Conservation (phyloP, 2,113 vertebrate species). For the Lontra canadensis region DNA sequence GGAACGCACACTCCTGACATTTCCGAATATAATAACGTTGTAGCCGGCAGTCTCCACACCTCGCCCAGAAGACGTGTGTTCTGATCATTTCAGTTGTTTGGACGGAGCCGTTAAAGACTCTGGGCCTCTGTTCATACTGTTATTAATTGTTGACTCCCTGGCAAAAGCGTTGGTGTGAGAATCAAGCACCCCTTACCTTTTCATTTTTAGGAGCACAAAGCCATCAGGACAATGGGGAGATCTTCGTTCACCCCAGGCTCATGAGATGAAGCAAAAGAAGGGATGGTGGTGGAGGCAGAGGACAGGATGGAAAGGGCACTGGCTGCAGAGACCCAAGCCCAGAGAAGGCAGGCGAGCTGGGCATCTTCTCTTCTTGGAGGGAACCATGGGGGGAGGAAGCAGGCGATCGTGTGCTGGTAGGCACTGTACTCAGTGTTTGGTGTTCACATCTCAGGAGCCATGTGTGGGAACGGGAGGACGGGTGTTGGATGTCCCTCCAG, state of each 20-base stretch:
- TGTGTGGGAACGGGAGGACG: rapidly evolving
- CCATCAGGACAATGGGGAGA: background rate
- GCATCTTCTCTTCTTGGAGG: background rate
- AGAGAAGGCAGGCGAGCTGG: rapidly evolving
- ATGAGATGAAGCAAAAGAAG: background rate
- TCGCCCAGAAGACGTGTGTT: background rate
- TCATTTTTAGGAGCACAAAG: background rate
- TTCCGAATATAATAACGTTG: background rate
- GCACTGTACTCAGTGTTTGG: no score
- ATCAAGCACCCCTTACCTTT: background rate
- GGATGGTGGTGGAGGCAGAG: background rate
- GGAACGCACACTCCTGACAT: background rate
- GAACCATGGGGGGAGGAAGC: background rate
- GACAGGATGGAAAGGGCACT: background rate
- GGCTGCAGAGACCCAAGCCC: background rate
- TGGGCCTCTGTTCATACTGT: background rate
- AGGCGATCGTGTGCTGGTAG: rapidly evolving
- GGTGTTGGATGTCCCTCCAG: background rate
- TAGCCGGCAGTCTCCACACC: background rate
- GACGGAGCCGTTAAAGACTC: background rate
- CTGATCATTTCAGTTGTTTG: background rate
- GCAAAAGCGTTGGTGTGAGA: background rate
- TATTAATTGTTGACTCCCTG: background rate
- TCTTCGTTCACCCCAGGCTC: background rate
- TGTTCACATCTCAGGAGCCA: rapidly evolving